Percentiles rank a stretch among this genome's conserved stretches.
These are phyloP conservation scores for Drosophila setosimentum DNA, from an alignment of 2,888 invertebrate genomes.

Conservation along the genomic window DNA sequence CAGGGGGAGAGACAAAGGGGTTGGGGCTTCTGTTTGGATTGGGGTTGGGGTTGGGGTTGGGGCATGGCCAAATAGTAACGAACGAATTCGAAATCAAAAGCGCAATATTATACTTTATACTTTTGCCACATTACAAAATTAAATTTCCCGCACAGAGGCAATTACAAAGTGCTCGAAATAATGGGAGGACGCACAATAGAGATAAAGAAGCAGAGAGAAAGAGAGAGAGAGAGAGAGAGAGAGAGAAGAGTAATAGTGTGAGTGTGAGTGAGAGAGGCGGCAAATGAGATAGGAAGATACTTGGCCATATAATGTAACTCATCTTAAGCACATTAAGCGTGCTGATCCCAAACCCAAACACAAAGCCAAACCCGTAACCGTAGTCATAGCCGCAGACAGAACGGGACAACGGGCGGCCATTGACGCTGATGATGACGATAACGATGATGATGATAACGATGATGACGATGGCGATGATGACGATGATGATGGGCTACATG, in stretches of 20 bases:
- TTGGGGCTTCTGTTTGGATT: background rate
- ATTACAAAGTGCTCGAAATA: conserved; percentile 24
- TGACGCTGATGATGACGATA: conserved; percentile 16
- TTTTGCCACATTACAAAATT: conserved; percentile 80
- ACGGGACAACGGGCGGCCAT: conserved; percentile 38
- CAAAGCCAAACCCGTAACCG: conserved; percentile 9
- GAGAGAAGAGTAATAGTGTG: background rate
- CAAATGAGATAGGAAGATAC: conserved; percentile 8
- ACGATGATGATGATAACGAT: too few relatives aligned
- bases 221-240: background rate
- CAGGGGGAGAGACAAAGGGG: background rate
- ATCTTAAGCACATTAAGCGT: conserved; percentile 78
- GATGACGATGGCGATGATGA: conserved; percentile 12
- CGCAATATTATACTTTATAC: conserved; percentile 79
- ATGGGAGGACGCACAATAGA: background rate
- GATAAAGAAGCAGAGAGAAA: background rate
- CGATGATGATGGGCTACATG: conserved; percentile 22
- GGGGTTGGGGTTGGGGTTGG: background rate
- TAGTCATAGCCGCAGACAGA: background rate
- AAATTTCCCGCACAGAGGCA: conserved; percentile 54
- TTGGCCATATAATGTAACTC: conserved; percentile 72
- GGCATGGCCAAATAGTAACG: conserved; percentile 33
- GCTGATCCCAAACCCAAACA: background rate
- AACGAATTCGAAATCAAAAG: conserved; percentile 71
- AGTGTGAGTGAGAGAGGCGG: background rate